Evolutionary conservation across 1,140 invertebrate genomes (phyloP).

Genomic region (Caerostris darwini): DNA sequence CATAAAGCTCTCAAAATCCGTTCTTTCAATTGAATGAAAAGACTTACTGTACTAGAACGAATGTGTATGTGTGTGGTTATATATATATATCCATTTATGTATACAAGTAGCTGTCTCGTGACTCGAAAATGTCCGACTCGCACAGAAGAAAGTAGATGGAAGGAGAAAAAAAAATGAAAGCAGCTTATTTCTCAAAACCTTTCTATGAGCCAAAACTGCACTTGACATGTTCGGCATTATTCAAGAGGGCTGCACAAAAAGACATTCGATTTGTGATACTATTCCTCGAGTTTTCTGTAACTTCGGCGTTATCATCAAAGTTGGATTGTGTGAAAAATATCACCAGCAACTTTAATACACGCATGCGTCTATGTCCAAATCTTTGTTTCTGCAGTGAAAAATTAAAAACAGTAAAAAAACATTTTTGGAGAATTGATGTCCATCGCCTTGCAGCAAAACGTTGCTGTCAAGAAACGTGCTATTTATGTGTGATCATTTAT

Average conservation of each 20-base stretch:
- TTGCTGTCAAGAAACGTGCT: no score
- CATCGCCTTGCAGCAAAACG: no score
- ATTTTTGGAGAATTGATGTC: no score
- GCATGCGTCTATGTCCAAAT: background rate
- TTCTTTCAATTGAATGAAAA: background rate
- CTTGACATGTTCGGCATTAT: conserved; percentile 22
- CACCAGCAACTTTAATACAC: background rate
- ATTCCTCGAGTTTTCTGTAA: background rate
- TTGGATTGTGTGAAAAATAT: conserved; percentile 15
- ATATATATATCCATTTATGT: background rate
- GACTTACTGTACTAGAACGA: background rate
- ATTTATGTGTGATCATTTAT: no score
- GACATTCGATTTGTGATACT: conserved; percentile 30
- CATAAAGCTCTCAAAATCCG: background rate
- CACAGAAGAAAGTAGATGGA: background rate
- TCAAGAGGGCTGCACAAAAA: conserved; percentile 14
- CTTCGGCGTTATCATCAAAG: conserved; percentile 10
- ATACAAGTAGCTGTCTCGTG: background rate
- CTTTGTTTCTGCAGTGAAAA: background rate
- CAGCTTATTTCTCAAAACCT: conserved; percentile 29
- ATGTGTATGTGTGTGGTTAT: background rate
- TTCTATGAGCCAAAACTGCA: background rate
- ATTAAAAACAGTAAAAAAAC: background rate
- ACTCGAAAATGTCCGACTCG: background rate
- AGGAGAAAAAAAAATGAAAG: background rate